Evolutionary conservation across 2,888 invertebrate genomes (phyloP).

Genomic region (Agonopterix heracliana): DNA sequence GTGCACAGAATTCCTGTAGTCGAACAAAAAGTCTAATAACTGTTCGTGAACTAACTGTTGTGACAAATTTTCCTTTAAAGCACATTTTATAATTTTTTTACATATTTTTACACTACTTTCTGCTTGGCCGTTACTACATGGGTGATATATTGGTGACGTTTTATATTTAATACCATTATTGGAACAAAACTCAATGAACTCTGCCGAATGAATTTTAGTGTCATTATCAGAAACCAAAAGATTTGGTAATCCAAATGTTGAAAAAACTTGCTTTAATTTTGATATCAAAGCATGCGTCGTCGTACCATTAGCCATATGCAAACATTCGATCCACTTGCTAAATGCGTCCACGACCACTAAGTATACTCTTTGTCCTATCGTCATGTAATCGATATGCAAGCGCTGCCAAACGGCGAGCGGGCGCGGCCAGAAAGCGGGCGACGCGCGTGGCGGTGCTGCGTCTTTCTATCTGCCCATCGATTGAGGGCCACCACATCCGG

Average conservation of each 20-base stretch:
- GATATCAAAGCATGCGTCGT: conserved; percentile 6
- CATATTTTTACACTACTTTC: conserved; percentile 11
- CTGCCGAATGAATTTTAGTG: conserved; percentile 8
- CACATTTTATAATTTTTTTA: conserved; percentile 18
- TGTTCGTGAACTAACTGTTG: conserved; percentile 6
- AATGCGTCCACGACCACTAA: conserved; percentile 9
- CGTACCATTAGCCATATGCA: conserved; percentile 9
- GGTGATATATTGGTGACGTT: too few species aligned
- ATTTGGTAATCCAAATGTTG: conserved; percentile 10
- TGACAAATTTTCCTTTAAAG: conserved; percentile 7
- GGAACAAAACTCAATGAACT: conserved; percentile 13
- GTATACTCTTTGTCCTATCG: conserved; percentile 7
- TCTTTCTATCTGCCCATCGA: conserved; percentile 14
- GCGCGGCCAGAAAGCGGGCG: conserved; percentile 14
- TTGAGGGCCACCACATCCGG: conserved; percentile 15
- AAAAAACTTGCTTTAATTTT: conserved; percentile 9
- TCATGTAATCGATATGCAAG: conserved; percentile 15
- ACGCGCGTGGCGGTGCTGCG: conserved; percentile 13
- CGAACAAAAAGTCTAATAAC: conserved; percentile 15
- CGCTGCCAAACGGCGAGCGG: conserved; percentile 14
- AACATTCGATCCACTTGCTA: conserved; percentile 13
- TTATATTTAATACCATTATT: too few species aligned
- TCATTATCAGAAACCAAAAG: conserved; percentile 9
- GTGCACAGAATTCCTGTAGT: conserved; percentile 18
- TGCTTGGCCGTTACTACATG: too few species aligned